Conservation (phyloP, 30 jellyfish, hydroid and myxozoan genomes). For the Pelagia noctiluca region DNA sequence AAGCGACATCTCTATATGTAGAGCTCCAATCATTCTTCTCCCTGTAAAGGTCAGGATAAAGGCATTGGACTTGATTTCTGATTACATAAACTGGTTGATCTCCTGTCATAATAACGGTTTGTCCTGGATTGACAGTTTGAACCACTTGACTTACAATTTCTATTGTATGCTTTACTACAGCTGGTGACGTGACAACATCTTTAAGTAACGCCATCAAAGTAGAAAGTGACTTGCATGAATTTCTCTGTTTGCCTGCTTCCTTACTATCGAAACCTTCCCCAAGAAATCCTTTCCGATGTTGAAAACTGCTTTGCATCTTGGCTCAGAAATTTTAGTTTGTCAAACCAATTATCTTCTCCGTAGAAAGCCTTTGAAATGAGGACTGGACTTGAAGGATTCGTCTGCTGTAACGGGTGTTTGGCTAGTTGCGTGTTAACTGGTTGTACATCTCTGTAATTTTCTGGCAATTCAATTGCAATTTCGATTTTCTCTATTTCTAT, state of each 20-base stretch:
- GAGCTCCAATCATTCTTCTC: conserved; percentile 1
- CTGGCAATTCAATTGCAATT: conserved; percentile 10
- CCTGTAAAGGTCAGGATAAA: background rate
- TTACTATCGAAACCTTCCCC: conserved; percentile 20
- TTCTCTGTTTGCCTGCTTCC: background rate
- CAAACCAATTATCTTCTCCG: background rate
- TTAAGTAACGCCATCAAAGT: conserved; percentile 28
- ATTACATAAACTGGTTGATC: conserved; percentile 9
- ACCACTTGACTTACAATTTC: background rate
- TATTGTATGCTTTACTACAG: background rate
- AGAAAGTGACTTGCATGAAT: conserved; percentile 5
- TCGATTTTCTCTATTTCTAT: conserved; percentile 7
- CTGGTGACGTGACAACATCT: conserved; percentile 10
- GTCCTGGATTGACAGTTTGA: conserved; percentile 16
- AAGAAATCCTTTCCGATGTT: background rate
- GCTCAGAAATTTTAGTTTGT: background rate
- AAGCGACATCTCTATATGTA: conserved; percentile 4
- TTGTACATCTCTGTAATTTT: conserved; percentile 14
- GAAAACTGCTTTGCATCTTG: background rate
- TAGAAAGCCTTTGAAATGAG: background rate
- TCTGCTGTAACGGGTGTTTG: conserved; percentile 15
- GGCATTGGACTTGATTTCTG: background rate
- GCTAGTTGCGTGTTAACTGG: conserved; percentile 7
- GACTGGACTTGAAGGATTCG: conserved; percentile 10
- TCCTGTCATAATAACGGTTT: background rate